Evolutionary conservation across 2,888 invertebrate species (phyloP), one percentile per base, ranked within the genome.

Genomic region (Clostera curtula): DNA sequence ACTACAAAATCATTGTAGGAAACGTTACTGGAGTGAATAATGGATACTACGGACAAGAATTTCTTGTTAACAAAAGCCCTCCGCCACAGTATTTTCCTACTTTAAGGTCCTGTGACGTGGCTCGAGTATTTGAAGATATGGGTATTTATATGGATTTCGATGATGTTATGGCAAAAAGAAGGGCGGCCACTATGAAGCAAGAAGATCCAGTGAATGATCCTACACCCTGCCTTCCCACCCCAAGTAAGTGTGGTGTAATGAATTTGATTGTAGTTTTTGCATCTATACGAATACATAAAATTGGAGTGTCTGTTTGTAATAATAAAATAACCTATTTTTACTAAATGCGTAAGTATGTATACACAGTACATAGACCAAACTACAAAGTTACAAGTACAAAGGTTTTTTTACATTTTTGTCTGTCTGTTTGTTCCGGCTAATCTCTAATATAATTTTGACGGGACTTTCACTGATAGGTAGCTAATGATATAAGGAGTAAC

Each of bases 1-100:
- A 89, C 56, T 89, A 86, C 63, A 89, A 89, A 62, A 86, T 89
- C 32, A 53, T 89, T 0, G 85, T 87, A 19, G 89, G 89, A 2
- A 86, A 86, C 20, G 68, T 85, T 1, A 66, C 77, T 6, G 73
- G 72, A 3, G 9, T 72, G 9, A 64, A 48, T 12, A 82, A 79
- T 28, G 66, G 54, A 12, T 74, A 76, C 33, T 82, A 79, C 26
- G 80, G 82, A 10, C 51, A 61, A 3, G 60, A 71, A 12, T 58
- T 68, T 4, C 42, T 82, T 54, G 36, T 40, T 2, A 69, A 68
- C 30, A 77, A 63, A 41, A 50, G 27, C 1, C 35, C 53, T 3
- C 61, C 71, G 7, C 77, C 73, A 1, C 64, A 71, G 9, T 82
- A 82, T 43, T 73, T 56, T 35, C 29, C 68, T 4, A 32, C 57